Evolutionary conservation across 2,797 vertebrate genomes (phyloP).

Genomic region (Tragopan temminckii): DNA sequence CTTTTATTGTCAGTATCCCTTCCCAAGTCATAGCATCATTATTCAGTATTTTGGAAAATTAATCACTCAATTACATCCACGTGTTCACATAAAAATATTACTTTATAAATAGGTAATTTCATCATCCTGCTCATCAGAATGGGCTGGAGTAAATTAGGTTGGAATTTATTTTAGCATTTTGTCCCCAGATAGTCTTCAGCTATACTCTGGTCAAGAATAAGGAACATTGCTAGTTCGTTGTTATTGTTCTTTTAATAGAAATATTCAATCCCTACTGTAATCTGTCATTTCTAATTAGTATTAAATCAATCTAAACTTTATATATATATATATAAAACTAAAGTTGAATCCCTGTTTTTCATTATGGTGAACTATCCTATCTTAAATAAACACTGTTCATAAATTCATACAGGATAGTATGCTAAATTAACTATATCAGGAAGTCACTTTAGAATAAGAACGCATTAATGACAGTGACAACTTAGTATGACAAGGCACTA

Average conservation of each 20-base stretch:
- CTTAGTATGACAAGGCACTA: not conserved
- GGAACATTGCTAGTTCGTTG: not conserved
- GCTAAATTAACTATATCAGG: slow-evolving; percentile 24
- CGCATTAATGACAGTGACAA: slow-evolving; percentile 22
- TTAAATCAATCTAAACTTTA: not conserved
- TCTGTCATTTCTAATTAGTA: not conserved
- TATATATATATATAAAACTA: not conserved
- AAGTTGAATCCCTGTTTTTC: not conserved
- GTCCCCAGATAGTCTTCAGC: not conserved
- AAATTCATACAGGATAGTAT: not conserved
- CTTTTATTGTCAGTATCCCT: not conserved
- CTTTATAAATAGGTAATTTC: not conserved
- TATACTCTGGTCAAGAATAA: not conserved
- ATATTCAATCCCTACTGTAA: not conserved
- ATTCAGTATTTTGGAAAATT: not conserved
- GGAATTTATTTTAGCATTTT: not conserved
- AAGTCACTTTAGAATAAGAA: slow-evolving; percentile 15
- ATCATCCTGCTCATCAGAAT: not conserved
- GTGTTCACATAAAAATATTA: not conserved
- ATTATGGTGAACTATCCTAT: not conserved
- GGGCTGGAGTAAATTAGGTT: not conserved
- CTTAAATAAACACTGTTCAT: slow-evolving; percentile 21
- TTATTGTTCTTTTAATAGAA: not conserved
- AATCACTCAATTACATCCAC: not conserved
- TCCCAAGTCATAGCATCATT: not conserved